phyloP scores from a whole-genome alignment of 2,888 invertebrate genomes.

The Chesias legatella region DNA sequence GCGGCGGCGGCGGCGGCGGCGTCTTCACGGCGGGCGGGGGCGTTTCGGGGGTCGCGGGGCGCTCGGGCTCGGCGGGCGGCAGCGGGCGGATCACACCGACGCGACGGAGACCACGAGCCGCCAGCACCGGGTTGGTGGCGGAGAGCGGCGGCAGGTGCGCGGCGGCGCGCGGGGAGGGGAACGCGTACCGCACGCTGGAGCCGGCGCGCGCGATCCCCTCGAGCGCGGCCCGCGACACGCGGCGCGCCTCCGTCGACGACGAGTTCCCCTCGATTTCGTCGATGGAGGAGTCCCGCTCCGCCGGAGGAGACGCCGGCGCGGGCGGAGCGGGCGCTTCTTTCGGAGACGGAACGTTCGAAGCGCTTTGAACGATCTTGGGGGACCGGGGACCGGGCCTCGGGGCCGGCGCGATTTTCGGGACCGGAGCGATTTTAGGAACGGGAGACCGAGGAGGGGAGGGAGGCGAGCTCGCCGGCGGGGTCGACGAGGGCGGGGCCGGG shows the following conservation, averaged over 20 bases:
- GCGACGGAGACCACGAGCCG: constrained; percentile 62
- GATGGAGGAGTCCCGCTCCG: constrained; percentile 38
- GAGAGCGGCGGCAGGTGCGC: constrained; percentile 62
- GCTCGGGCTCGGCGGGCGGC: constrained; percentile 45
- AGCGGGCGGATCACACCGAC: constrained; percentile 81
- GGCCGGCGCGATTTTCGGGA: constrained; percentile 26
- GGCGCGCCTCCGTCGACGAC: constrained; percentile 44
- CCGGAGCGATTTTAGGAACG: constrained; percentile 50
- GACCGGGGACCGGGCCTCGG: constrained; percentile 57
- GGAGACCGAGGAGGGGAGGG: constrained; percentile 39
- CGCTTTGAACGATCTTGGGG: constrained; percentile 78
- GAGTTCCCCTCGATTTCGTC: constrained; percentile 44
- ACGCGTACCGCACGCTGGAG: constrained; percentile 82
- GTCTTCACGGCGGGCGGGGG: constrained; percentile 32
- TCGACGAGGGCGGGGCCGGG: constrained; percentile 35
- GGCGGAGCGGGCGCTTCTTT: constrained; percentile 38
- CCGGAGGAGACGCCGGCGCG: constrained; percentile 37
- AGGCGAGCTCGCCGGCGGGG: constrained; percentile 30
- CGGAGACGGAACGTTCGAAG: constrained; percentile 73
- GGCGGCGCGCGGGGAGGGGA: constrained; percentile 59
- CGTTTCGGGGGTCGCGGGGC: constrained; percentile 34
- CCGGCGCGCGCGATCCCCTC: constrained; percentile 85
- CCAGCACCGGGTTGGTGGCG: constrained; percentile 61
- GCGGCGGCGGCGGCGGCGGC: constrained; percentile 33
- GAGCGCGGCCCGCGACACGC: constrained; percentile 80